Conservation (phyloP, 2,888 invertebrate genomes). For the Aproaerema taeniolella region DNA sequence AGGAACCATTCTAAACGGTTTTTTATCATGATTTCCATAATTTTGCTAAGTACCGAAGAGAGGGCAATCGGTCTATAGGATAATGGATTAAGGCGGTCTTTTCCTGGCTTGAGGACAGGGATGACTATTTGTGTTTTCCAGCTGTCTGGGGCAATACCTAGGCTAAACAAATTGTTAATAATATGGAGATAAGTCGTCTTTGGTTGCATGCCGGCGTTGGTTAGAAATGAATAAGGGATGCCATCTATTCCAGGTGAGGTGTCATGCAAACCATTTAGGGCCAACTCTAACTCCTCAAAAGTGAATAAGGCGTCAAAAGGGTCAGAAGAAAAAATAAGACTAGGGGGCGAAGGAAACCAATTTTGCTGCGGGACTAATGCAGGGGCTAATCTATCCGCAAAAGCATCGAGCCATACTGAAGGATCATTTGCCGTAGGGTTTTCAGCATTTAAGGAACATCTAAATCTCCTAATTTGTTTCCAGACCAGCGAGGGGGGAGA, state of each 20-base stretch:
- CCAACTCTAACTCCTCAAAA: conserved; percentile 11
- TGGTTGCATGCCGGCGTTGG: not conserved
- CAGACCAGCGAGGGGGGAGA: conserved; percentile 11
- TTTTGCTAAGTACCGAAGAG: conserved; percentile 20
- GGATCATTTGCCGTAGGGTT: conserved; percentile 2
- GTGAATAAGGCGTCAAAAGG: conserved; percentile 13
- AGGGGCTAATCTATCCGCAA: conserved; percentile 9
- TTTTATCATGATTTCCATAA: conserved; percentile 24
- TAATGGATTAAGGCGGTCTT: conserved; percentile 15
- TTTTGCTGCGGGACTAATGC: conserved; percentile 3
- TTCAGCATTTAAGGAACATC: not conserved
- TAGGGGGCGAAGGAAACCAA: not conserved
- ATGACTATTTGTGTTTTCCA: conserved; percentile 26
- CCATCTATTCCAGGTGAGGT: conserved; percentile 19
- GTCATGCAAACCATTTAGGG: conserved; percentile 11
- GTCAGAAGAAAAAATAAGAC: not conserved
- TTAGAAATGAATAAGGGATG: conserved; percentile 18
- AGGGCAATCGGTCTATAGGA: conserved; percentile 24
- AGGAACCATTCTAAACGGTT: conserved; percentile 24
- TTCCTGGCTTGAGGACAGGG: conserved; percentile 24
- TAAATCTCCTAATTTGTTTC: conserved; percentile 11
- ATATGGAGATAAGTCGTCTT: not conserved
- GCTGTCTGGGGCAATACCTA: conserved; percentile 11
- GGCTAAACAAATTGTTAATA: conserved; percentile 5
- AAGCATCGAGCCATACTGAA: not conserved